phyloP scores from a whole-genome alignment of 2,113 vertebrate species.

The Paramisgurnus dabryanus region DNA sequence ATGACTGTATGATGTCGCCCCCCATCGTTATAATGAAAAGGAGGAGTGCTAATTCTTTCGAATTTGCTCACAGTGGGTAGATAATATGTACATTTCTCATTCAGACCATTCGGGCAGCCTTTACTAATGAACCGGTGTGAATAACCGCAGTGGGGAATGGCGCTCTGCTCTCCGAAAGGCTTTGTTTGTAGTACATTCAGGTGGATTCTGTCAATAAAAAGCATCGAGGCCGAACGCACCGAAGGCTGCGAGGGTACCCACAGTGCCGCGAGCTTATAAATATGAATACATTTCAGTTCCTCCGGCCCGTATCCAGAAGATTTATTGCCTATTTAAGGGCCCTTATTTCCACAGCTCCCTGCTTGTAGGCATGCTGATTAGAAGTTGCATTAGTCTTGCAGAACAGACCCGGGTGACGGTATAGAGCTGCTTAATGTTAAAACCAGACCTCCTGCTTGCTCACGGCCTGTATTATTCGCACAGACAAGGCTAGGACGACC shows the following conservation, averaged over 20 bases:
- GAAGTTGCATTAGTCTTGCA: constrained; percentile 48
- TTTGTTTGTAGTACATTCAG: constrained; percentile 40
- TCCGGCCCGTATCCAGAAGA: constrained; percentile 41
- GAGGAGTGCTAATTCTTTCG: constrained; percentile 33
- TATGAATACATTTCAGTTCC: constrained; percentile 50
- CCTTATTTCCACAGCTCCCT: constrained; percentile 52
- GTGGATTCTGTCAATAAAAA: constrained; percentile 31
- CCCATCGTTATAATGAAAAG: constrained; percentile 56
- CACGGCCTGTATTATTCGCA: neutral
- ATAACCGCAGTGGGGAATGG: neutral
- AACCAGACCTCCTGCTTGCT: constrained; percentile 7
- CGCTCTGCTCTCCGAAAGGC: constrained; percentile 20
- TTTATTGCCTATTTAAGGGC: constrained; percentile 55
- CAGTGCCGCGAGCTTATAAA: constrained; percentile 46
- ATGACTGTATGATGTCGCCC: constrained; percentile 49
- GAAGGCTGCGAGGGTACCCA: constrained; percentile 24
- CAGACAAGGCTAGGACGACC: constrained; percentile 40
- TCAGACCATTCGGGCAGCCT: constrained; percentile 4
- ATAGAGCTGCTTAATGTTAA: neutral
- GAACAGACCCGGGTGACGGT: constrained; percentile 39
- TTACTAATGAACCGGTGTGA: constrained; percentile 27
- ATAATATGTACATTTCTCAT: constrained; percentile 41
- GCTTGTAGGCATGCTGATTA: constrained; percentile 50
- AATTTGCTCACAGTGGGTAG: constrained; percentile 34
- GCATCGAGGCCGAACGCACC: constrained; percentile 25